Evolutionary conservation across 2,113 vertebrate genomes (phyloP).

Genomic region (Bubo blakistoni): DNA sequence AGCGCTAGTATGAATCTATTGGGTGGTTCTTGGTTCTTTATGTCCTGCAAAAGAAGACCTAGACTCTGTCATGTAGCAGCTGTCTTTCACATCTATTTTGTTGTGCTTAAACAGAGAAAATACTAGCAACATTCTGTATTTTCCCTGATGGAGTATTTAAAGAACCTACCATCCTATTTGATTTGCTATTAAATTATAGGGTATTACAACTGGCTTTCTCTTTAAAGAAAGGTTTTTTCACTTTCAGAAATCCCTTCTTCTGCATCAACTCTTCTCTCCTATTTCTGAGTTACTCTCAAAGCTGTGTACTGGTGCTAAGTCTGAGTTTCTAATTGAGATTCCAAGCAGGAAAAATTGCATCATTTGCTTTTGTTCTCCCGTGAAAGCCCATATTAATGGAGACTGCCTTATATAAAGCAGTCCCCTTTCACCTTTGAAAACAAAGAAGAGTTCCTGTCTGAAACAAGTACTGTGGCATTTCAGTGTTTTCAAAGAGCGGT

Average conservation of each 20-base stretch:
- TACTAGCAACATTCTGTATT: not conserved
- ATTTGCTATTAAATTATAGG: not conserved
- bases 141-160: not conserved
- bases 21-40: not conserved
- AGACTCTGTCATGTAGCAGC: not conserved
- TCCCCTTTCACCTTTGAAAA: slow-evolving; percentile 19
- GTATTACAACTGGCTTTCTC: not conserved
- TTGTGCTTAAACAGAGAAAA: not conserved
- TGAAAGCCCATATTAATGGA: slow-evolving; percentile 42
- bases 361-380: slow-evolving; percentile 14
- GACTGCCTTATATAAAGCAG: not conserved
- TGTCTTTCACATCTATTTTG: not conserved
- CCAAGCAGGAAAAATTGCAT: slow-evolving; percentile 43
- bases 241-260: not conserved
- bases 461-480: not conserved
- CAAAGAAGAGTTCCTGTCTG: slow-evolving; percentile 4
- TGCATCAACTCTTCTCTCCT: not conserved
- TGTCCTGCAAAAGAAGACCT: not conserved
- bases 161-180: not conserved
- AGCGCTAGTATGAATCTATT: not conserved
- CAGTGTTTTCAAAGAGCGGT: not conserved
- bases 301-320: not conserved
- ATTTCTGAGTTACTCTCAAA: not conserved
- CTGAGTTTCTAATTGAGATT: slow-evolving; percentile 60
- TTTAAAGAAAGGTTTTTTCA: not conserved